Base-by-base conservation (phyloP, 1,140 invertebrate species). In the Belonocnema kinseyi region DNA sequence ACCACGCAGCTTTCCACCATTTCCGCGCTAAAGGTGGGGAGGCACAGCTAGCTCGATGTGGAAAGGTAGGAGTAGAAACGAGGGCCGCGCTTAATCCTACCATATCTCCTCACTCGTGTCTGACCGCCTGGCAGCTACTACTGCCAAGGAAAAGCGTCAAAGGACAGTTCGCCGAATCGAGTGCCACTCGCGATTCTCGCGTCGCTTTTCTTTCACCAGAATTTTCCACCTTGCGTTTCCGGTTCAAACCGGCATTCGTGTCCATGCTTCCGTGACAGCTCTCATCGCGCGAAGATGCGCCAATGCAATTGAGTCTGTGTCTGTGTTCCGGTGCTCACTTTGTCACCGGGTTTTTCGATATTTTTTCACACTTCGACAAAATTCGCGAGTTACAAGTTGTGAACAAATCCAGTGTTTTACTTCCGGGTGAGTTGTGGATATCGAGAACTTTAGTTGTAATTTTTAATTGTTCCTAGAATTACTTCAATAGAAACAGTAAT, bases 41-140 rank as follows among this genome's bases (percentile, higher is more conserved):
- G 14, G 26, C 26, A 66, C n/a, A 66, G 61, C 61, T 40, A 66
- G 33, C 61, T 66, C 77, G 77, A 73, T 70, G 66, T 13, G 75
- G 50, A 52, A 75, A 75, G 46, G 75, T 75, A 51, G 40, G 50
- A 19, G 58, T 78, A 46, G 77, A 77, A 51, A 21, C 54, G 51
- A 26, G 19, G 54, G 71, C 71, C 14, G 51, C 73, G 50, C 61
- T 4, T 14, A 66, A 66, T 66, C 40, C 21, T n/a, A 66, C 26
- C 13, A 6, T 66, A 16, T 66, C 61, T 40, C 33, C 61, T 66
- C 61, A 66, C 40, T 66, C 40, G 13, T 66, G 61, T 66, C 61
- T 66, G 26, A 66, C 61, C 40, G 61, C 61, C 40, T 40, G 26
- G 14, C 61, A 66, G n/a, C 40, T 66, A 66, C 26, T 66, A 66